A percentile compares a stretch with the other conserved stretches of the same genome.
These are phyloP conservation scores for Rhinolophus ferrumequinum DNA, from an alignment of 2,113 vertebrate genomes.

Conservation along the genomic window DNA sequence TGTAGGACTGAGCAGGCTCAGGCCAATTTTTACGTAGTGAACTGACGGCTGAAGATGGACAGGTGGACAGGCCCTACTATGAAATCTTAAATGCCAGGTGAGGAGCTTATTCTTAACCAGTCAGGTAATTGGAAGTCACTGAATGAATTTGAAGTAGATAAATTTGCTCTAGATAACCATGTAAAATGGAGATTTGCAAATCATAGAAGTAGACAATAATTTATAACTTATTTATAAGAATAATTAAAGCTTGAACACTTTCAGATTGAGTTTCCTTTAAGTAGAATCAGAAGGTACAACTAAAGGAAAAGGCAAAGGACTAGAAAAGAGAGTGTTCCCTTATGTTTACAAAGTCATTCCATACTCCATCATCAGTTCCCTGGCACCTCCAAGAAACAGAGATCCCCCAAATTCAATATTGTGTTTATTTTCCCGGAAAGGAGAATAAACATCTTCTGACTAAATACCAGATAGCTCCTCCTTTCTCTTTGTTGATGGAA, in stretches of 20 bases:
- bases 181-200: slow-evolving; percentile 40
- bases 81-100: background rate
- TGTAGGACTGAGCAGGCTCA: background rate
- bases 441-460: background rate
- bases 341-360: background rate
- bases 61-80: background rate
- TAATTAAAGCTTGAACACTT: background rate
- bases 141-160: background rate
- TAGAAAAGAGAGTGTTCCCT: background rate
- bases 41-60: background rate
- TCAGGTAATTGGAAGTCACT: background rate
- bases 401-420: background rate
- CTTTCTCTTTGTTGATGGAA: background rate
- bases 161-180: background rate
- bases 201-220: background rate
- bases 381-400: background rate
- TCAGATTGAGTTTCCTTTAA: background rate
- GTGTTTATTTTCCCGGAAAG: background rate
- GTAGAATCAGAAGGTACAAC: background rate
- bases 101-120: background rate
- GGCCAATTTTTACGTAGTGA: background rate
- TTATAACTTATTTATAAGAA: slow-evolving; percentile 9
- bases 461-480: background rate
- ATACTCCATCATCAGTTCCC: background rate
- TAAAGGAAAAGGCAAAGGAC: background rate